Evolutionary conservation across 2,888 invertebrate species (phyloP), one percentile per base, ranked within the genome.

Genomic region (Acanthosepion pharaonis): DNA sequence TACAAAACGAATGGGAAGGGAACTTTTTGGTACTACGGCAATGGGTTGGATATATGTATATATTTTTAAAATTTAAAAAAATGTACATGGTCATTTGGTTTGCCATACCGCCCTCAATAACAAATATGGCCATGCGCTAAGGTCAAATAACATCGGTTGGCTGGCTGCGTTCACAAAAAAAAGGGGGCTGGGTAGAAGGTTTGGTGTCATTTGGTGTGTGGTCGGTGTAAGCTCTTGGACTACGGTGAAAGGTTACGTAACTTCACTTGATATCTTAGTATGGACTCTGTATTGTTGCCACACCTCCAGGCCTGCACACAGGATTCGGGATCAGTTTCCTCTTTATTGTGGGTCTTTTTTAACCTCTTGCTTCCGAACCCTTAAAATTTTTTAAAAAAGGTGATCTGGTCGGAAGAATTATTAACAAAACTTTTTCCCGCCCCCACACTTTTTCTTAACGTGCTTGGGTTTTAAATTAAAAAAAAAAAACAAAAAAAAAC

Each of bases 181-280:
- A n/a, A 78, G 3, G 8, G 78, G 78, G 78, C 78, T 8, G n/a
- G 78, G 78, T 59, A 59, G 59, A 53, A 92, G 92, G 92, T 53
- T 25, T 48, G 92, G 92, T 92, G 0, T 92, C 51, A 92, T 49
- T 78, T 92, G 92, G 92, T 92, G 92, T 92, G 51, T 28, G 92
- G 49, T 49, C 92, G 92, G 92, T 92, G 92, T 49, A 51, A 49
- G 92, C 51, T 92, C 53, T 92, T 49, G 92, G 92, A 92, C 92
- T 92, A 49, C 48, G 92, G 92, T 92, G 25, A 51, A 92, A 92
- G 49, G 53, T 78, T n/a, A 78, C 78, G 28, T 78, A 78, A 78
- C 78, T 78, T 78, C 78, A 78, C 78, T 78, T 78, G 78, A 78
- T 78, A 78, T 28, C 25, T 78, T 78, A n/a, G n/a, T 78, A 78